These are phyloP conservation scores for Biston stratarius DNA, from an alignment of 2,888 invertebrate genomes.

Conservation along the genomic window DNA sequence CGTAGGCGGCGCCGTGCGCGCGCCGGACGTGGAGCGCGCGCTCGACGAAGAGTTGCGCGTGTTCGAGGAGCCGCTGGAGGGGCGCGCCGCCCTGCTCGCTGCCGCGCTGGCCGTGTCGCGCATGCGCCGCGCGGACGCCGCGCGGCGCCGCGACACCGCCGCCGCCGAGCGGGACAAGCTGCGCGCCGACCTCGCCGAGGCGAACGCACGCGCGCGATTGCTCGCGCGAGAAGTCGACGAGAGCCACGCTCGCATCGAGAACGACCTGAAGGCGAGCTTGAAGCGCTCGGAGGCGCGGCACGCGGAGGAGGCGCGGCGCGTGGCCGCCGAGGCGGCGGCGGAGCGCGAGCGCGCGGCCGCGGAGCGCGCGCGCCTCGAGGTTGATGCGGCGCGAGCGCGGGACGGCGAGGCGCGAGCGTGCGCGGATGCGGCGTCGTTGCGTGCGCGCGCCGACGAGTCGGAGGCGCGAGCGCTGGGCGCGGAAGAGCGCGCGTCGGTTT, in stretches of 20 bases:
- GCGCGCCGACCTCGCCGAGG: conserved; percentile 91
- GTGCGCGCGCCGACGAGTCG: conserved; percentile 88
- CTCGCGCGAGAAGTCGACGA: conserved; percentile 97
- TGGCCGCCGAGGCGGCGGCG: conserved; percentile 89
- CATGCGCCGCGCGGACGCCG: conserved; percentile 89
- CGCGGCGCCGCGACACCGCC: conserved; percentile 88
- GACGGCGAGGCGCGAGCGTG: conserved; percentile 90
- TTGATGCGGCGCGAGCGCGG: conserved; percentile 89
- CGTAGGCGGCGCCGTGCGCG: conserved; percentile 83
- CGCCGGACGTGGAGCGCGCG: conserved; percentile 88
- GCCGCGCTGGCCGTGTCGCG: conserved; percentile 90
- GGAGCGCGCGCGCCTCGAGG: conserved; percentile 87
- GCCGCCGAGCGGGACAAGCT: conserved; percentile 94
- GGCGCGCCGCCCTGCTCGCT: conserved; percentile 77
- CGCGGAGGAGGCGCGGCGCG: conserved; percentile 90
- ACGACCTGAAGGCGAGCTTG: conserved; percentile 89
- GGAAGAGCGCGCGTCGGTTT: conserved; percentile 50
- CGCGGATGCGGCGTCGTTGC: conserved; percentile 86
- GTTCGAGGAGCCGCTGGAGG: conserved; percentile 46
- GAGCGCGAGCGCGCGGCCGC: conserved; percentile 91
- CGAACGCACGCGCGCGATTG: conserved; percentile 92
- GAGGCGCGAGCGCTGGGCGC: conserved; percentile 73
- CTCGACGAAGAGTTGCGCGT: conserved; percentile 88
- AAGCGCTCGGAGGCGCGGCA: conserved; percentile 91
- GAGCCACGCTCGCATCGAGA: conserved; percentile 93